These are phyloP conservation scores for Pao palembangensis DNA, from an alignment of 2,113 vertebrate genomes.

Conservation along the genomic window DNA sequence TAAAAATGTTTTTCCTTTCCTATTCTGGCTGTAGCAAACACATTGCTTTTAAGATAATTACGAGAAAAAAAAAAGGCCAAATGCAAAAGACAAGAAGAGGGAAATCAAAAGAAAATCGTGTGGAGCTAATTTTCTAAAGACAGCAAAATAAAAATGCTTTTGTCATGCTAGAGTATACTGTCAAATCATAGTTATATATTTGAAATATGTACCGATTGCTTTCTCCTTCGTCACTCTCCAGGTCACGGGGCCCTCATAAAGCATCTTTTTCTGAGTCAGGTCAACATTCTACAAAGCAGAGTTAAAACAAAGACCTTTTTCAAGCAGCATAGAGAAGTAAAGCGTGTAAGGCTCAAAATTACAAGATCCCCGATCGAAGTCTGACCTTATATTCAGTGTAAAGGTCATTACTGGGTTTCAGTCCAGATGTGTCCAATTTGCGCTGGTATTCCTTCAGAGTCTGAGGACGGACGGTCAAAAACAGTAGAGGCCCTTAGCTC, in stretches of 20 bases:
- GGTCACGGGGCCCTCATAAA: constrained; percentile 81
- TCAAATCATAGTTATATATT: background rate
- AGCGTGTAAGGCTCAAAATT: background rate
- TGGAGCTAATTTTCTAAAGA: background rate
- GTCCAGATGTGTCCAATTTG: constrained; percentile 84
- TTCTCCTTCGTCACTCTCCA: constrained; percentile 89
- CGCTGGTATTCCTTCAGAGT: constrained; percentile 87
- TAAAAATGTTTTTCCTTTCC: too few species aligned
- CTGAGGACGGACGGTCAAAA: constrained; percentile 59
- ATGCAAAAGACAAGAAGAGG: background rate
- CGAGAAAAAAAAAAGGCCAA: too few species aligned
- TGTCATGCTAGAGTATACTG: background rate
- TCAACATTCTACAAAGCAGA: constrained; percentile 76
- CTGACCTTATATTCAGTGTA: constrained; percentile 69
- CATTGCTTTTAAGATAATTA: background rate
- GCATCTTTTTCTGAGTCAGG: constrained; percentile 78
- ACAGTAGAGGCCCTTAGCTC: constrained; percentile 27
- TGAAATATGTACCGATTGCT: constrained; percentile 74
- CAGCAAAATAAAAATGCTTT: background rate
- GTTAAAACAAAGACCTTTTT: background rate
- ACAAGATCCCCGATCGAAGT: background rate
- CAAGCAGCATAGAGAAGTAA: background rate
- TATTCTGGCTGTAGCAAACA: too few species aligned
- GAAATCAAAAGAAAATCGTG: background rate
- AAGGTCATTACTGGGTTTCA: constrained; percentile 83